phyloP scores from a whole-genome alignment of 1,140 invertebrate genomes.

The Lasioglossum albipes region DNA sequence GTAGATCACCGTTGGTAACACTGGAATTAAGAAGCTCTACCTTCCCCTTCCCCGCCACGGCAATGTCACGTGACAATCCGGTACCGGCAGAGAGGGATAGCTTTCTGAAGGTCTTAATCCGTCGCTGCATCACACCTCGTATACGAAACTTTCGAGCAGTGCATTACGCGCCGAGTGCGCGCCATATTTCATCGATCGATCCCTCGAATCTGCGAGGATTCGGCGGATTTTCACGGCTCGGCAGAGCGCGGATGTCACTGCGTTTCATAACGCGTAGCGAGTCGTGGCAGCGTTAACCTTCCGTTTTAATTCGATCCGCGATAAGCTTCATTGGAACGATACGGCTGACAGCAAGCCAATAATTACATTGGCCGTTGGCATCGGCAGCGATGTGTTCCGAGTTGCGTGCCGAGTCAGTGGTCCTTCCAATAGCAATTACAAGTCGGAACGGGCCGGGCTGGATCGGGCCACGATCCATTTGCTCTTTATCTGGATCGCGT shows the following conservation, averaged over 20 bases:
- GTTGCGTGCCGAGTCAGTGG: slow-evolving; percentile 36
- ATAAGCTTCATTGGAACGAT: slow-evolving; percentile 52
- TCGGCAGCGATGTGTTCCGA: slow-evolving; percentile 11
- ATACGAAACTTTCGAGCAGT: no score
- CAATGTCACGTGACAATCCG: no score
- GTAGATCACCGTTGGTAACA: no score
- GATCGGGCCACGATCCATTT: slow-evolving; percentile 45
- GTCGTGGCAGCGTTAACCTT: slow-evolving; percentile 8
- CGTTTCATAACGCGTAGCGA: slow-evolving; percentile 27
- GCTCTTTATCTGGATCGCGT: slow-evolving; percentile 45
- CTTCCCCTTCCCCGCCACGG: no score
- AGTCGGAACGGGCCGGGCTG: neutral
- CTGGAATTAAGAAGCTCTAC: no score
- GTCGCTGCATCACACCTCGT: no score
- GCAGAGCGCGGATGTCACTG: slow-evolving; percentile 1
- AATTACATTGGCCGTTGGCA: slow-evolving; percentile 45
- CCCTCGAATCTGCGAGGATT: no score
- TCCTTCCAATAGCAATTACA: slow-evolving; percentile 51
- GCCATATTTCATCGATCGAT: no score
- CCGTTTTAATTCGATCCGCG: slow-evolving; percentile 52
- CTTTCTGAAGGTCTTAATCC: no score
- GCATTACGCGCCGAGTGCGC: no score
- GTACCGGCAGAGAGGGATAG: no score
- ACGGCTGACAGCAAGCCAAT: slow-evolving; percentile 57
- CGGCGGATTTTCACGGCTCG: slow-evolving; percentile 1